phyloP scores from a whole-genome alignment of 2,888 invertebrate species.

The Spisula subtruncata region DNA sequence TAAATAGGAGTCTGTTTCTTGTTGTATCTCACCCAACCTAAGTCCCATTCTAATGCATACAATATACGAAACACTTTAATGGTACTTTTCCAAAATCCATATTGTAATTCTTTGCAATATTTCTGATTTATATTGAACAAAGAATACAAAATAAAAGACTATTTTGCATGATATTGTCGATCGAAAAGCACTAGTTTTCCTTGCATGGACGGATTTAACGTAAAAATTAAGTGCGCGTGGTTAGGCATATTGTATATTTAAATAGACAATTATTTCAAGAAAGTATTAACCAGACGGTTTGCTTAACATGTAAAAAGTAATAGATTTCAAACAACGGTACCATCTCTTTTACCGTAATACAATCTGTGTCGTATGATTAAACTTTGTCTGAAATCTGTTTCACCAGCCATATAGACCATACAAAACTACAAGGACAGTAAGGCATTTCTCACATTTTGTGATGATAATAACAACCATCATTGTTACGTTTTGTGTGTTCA shows the following conservation, averaged over 20 bases:
- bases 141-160: constrained; percentile 1
- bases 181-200: background rate
- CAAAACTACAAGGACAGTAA: too few species aligned
- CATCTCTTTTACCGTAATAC: too few species aligned
- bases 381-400: too few species aligned
- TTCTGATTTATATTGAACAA: background rate
- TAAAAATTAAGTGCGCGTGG: too few species aligned
- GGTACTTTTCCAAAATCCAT: background rate
- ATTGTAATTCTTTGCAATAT: constrained; percentile 1
- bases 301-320: too few species aligned
- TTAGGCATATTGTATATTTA: background rate
- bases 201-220: background rate
- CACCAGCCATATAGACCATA: too few species aligned
- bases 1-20: background rate
- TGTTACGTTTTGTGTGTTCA: too few species aligned
- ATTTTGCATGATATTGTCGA: constrained; percentile 1
- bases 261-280: background rate
- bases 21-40: background rate
- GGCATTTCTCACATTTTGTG: too few species aligned
- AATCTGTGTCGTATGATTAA: too few species aligned
- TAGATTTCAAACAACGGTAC: too few species aligned
- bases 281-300: background rate
- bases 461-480: too few species aligned
- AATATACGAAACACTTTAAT: background rate
- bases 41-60: background rate